Base-by-base conservation (phyloP, 1,140 invertebrate genomes). In the Acromyrmex echinatior region DNA sequence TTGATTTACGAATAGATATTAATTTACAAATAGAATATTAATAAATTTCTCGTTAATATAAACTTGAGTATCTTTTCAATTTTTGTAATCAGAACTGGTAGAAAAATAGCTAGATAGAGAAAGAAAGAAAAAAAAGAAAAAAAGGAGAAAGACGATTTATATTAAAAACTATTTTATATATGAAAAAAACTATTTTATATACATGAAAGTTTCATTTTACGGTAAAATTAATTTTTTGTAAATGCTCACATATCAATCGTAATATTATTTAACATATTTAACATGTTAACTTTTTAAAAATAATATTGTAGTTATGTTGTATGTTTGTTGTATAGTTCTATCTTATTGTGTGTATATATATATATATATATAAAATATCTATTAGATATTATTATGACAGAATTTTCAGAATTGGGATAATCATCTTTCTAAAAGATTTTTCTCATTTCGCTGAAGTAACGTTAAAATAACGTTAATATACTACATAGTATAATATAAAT, bases 1-100 rank as follows among this genome's bases (percentile, higher is more conserved):
- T 25, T 51, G 35, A 62, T 86, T 78, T 60, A 31, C 21, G 7
- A 62, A 45, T 9, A 14, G 53, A 70, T 49, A 86, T 74, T 51
- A 58, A 62, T 86, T 78, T 68, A 45, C 18, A 6, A 62, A 45
- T 9, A 14, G 31, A 70, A 53, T 14, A 60, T 68, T 60, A 12
- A 65, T 25, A 45, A 87, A 31, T 56, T 80, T 71, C 35, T 63
- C n/a, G 31, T 45, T 18, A 12, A 14, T 25, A 18, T 21, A 5
- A 16, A 18, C 16, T 63, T 16, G 10, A 79, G 53, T 51, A 10
- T 39, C 6, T 18, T 16, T 68, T 12, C 4, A 51, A 68, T 31
- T 39, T 56, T 70, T 39, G 0, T 12, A 6, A 71, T 81, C 9
- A 35, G 2, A 51, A 70, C 0, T 35, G 16, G 70, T 12, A 31